phyloP scores from a whole-genome alignment of 1,140 invertebrate species.

The Babylonia areolata region DNA sequence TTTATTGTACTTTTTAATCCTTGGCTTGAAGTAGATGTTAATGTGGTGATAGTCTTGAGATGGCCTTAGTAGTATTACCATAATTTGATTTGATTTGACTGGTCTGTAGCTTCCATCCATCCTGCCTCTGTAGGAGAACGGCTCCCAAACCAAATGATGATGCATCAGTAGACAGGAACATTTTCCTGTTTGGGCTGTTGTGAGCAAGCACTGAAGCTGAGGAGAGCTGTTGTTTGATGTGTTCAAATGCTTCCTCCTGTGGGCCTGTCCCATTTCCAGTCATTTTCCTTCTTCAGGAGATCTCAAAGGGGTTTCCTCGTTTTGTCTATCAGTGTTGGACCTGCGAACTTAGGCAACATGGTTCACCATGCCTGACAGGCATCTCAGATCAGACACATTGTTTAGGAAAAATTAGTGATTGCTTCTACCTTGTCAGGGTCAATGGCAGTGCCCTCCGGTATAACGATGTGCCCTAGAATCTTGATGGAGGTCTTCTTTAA shows the following conservation, averaged over 20 bases:
- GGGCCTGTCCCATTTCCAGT: background rate
- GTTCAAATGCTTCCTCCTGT: background rate
- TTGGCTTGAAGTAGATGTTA: no score
- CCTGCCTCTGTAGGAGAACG: slow-evolving; percentile 3
- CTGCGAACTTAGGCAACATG: background rate
- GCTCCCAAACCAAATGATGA: slow-evolving; percentile 8
- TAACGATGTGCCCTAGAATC: slow-evolving; percentile 42
- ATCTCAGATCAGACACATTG: background rate
- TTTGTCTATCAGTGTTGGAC: background rate
- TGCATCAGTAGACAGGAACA: slow-evolving; percentile 35
- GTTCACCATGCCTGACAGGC: background rate
- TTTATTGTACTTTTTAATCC: no score
- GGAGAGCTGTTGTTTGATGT: slow-evolving; percentile 20
- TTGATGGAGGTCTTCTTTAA: slow-evolving; percentile 47
- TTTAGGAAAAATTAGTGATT: background rate
- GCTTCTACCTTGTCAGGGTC: background rate
- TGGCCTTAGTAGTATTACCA: no score
- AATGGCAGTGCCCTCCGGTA: background rate
- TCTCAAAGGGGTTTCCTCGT: background rate
- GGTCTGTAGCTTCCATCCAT: background rate
- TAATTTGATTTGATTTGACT: no score
- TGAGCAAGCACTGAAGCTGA: background rate
- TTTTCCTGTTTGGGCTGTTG: slow-evolving; percentile 23
- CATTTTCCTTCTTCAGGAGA: slow-evolving; percentile 4
- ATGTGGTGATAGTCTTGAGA: no score